phyloP scores from a whole-genome alignment of 2,888 invertebrate species.

The Stenodema calcarata region DNA sequence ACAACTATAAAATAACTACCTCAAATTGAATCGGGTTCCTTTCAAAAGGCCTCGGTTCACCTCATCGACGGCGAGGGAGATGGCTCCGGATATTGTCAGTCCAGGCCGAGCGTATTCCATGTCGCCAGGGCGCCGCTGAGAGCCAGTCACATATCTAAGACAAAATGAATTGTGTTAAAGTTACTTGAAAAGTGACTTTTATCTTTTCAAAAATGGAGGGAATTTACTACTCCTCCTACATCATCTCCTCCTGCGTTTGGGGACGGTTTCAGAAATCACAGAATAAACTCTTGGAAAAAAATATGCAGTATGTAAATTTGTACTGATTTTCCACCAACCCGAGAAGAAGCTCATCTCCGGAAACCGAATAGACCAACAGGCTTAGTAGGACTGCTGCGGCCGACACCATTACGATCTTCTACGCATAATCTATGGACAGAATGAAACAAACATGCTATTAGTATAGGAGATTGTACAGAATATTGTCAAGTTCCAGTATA shows the following conservation, averaged over 20 bases:
- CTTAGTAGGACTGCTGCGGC: not conserved
- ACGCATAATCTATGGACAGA: not conserved
- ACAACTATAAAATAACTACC: not conserved
- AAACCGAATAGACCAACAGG: constrained; percentile 57
- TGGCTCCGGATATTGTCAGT: constrained; percentile 77
- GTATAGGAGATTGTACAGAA: not conserved
- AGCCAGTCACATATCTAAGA: constrained; percentile 82
- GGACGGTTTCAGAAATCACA: too few relatives aligned
- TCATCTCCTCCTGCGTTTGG: too few relatives aligned
- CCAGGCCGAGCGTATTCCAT: constrained; percentile 81
- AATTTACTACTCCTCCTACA: too few relatives aligned
- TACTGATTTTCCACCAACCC: constrained; percentile 3
- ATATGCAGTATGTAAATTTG: too few relatives aligned
- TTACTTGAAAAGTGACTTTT: not conserved
- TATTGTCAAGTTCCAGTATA: not conserved
- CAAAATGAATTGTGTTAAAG: not conserved
- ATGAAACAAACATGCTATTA: not conserved
- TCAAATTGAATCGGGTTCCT: constrained; percentile 53
- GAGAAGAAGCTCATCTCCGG: constrained; percentile 73
- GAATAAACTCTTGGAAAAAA: too few relatives aligned
- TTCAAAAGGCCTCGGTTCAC: constrained; percentile 62
- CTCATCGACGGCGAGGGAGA: constrained; percentile 84
- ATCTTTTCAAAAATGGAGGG: too few relatives aligned
- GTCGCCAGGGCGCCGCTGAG: constrained; percentile 78
- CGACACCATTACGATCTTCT: not conserved